Base-by-base conservation (phyloP, 2,888 invertebrate genomes). In the Nemotelus nigrinus region DNA sequence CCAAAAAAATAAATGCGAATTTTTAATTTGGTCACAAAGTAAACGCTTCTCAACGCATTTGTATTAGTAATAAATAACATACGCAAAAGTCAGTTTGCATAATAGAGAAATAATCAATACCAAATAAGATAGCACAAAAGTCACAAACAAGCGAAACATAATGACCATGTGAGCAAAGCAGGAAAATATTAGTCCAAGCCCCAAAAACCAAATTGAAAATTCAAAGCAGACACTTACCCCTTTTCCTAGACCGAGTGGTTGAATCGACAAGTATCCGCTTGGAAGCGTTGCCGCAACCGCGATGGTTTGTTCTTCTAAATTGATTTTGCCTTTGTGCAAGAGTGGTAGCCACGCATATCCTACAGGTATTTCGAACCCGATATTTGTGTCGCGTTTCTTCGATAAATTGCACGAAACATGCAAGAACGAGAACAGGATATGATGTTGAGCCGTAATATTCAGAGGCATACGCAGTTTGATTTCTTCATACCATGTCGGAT, bases 301-400 rank as follows among this genome's bases (percentile, higher is more conserved):
- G 81, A 98, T 88, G 80, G 89, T 89, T 82, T 96, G 93, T 81
- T 94, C 91, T 83, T 97, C 97, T 76, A 95, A 92, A 78, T 93
- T 92, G 80, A 97, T 89, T 86, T 94, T 95, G 83, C 95, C 96
- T 87, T 94, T 96, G 81, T 91, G 90, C 74, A 97, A 88, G 60
- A 99, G 88, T 1, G 98, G 96, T 79, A 95, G 88, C 98, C 98
- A 99, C 0, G 98, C 93, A 86, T 95, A 98, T 79, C 99, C 99
- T 76, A 98, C 95, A 82, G 95, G 93, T 81, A 91, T 94, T 85
- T 95, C 95, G 58, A 86, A 87, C 2, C 85, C 80, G 25, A 94
- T 90, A 78, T 92, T 92, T 50, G 92, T 90, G 81, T 94, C 93
- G 76, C 92, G 91, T 84, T 94, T 94, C 86, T 94, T 93, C 72